phyloP scores from a whole-genome alignment of 1,140 invertebrate species.

The Macrotrachela quadricornifera region DNA sequence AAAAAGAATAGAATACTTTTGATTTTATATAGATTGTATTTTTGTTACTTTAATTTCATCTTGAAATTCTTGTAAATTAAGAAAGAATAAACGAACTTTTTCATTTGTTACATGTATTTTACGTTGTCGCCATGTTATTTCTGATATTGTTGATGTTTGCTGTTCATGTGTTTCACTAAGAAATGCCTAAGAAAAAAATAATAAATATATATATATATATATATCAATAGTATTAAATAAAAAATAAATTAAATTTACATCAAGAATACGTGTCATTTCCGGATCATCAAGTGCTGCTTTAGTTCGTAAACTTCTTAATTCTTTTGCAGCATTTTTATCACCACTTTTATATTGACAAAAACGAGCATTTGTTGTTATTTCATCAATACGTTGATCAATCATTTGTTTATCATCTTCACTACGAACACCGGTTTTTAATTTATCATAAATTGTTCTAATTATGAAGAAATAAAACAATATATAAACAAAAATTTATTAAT shows the following conservation, averaged over 20 bases:
- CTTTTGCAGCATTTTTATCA: constrained; percentile 58
- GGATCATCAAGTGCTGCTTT: constrained; percentile 15
- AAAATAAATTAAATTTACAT: constrained; percentile 17
- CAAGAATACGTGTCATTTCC: constrained; percentile 16
- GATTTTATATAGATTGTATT: constrained; percentile 38
- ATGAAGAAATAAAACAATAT: neutral
- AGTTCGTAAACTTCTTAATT: constrained; percentile 57
- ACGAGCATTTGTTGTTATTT: constrained; percentile 64
- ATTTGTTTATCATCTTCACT: constrained; percentile 54
- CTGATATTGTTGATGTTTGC: constrained; percentile 44
- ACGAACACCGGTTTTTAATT: constrained; percentile 47
- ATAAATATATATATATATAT: neutral
- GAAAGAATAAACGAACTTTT: constrained; percentile 50
- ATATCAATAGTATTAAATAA: neutral
- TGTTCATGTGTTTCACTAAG: constrained; percentile 64
- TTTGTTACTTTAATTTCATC: constrained; percentile 44
- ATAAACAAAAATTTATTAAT: neutral
- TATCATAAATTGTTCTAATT: constrained; percentile 61
- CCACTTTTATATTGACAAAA: constrained; percentile 89
- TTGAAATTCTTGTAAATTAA: constrained; percentile 54
- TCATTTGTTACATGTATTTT: constrained; percentile 58
- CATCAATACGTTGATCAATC: constrained; percentile 59
- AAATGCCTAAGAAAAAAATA: constrained; percentile 34
- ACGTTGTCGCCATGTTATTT: constrained; percentile 60
- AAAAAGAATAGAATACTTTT: neutral